Base-by-base conservation (phyloP, 2,113 vertebrate genomes). In the Indicator maculatus region DNA sequence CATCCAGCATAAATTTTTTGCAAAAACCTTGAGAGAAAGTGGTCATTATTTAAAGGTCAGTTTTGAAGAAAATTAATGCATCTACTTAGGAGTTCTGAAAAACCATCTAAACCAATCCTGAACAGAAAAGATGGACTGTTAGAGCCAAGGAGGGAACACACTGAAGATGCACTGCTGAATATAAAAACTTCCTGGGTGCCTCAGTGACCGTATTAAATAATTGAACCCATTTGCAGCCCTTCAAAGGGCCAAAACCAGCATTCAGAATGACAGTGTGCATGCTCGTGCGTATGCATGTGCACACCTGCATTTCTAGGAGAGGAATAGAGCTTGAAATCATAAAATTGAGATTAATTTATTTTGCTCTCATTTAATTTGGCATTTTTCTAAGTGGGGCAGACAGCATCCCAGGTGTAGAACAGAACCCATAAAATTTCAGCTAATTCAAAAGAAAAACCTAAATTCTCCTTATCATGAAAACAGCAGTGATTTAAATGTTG, bases 401-500 rank as follows among this genome's bases (percentile, higher is more conserved):
- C 9, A 65, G 38, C 50, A 26, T 14, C 67, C 13, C 41, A 63
- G 33, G 28, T 50, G 16, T 27, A 86, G 56, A 88, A 86, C 3
- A 11, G 39, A 94, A 86, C 23, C 44, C 41, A 69, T 79, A 81
- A 78, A 91, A 94, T 81, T 88, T 78, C 53, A 64, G 23, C 65
- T 75, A 71, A 86, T 75, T 90, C 39, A 91, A 84, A 91, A 75
- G 31, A 74, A 91, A 24, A 93, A 93, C 47, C 63, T 83, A 58
- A 78, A 95, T 77, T 93, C 14, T 74, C 47, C 65, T 95, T 76
- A 89, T 91, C 12, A 0, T 65, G 44, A 55, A 93, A 94, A 91
- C 24, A 81, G 56, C 41, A 83, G 73, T 52, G 55, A 75, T 90
- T 76, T 86, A 93, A 95, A 89, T 75, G 55, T 47, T 3, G 8